Percentiles rank a stretch among this genome's conserved stretches.
phyloP scores from a whole-genome alignment of 2,797 vertebrate species.

The Echeneis naucrates region DNA sequence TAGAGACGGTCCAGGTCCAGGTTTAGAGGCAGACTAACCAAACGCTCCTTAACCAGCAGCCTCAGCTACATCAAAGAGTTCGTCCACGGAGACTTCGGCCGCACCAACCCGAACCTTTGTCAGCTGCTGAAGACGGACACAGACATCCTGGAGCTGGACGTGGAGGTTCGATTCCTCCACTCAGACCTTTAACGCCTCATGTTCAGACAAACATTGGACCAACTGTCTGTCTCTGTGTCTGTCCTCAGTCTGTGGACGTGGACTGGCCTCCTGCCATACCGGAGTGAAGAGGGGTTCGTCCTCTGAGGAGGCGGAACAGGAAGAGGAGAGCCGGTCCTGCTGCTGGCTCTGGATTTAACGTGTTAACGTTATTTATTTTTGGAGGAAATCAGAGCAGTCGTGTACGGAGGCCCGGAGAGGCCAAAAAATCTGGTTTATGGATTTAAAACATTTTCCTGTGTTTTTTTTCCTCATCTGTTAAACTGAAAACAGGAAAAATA shows the following conservation, averaged over 20 bases:
- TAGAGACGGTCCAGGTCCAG: no score
- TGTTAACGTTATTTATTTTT: no score
- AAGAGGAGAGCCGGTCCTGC: neutral
- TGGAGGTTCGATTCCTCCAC: conserved; percentile 84
- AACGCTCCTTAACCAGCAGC: conserved; percentile 77
- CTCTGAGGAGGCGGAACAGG: neutral
- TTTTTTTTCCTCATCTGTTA: no score
- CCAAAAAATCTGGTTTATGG: no score
- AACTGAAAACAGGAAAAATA: no score
- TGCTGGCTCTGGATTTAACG: neutral
- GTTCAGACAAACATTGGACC: no score
- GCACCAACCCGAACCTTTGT: conserved; percentile 94
- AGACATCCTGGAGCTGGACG: conserved; percentile 97
- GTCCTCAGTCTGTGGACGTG: conserved; percentile 92
- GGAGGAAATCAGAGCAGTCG: no score
- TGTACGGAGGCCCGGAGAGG: no score
- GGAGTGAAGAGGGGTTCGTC: conserved; percentile 74
- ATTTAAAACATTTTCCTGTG: no score
- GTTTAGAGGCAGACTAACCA: no score
- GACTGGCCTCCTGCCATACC: conserved; percentile 95
- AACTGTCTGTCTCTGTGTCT: neutral
- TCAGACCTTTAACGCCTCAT: no score
- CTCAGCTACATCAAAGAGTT: conserved; percentile 98
- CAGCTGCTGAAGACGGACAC: conserved; percentile 89
- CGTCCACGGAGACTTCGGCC: conserved; percentile 97